Percentiles rank a stretch among this genome's conserved stretches.
These are phyloP conservation scores for Chamaedrilus cognettii DNA, from an alignment of 2,888 invertebrate genomes.

Conservation along the genomic window DNA sequence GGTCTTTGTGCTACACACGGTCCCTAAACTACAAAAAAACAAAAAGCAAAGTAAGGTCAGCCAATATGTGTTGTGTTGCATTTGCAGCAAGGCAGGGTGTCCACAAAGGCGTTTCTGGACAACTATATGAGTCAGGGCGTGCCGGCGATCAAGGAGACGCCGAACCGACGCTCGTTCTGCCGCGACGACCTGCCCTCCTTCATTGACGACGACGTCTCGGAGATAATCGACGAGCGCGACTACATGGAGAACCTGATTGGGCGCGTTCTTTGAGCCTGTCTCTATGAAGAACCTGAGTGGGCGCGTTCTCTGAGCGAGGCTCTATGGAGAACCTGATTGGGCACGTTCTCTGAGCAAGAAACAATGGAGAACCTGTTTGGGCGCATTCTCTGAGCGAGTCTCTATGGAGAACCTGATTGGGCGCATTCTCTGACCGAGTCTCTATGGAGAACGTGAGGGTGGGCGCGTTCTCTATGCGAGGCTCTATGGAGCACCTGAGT, in stretches of 20 bases:
- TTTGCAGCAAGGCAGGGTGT: slow-evolving; percentile 48
- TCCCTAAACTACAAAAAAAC: neutral
- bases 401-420: slow-evolving; percentile 35
- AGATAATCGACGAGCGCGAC: slow-evolving; percentile 37
- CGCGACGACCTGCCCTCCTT: slow-evolving; percentile 32
- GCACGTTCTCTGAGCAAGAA: slow-evolving; percentile 16
- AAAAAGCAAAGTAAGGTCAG: neutral
- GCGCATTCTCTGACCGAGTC: slow-evolving; percentile 17
- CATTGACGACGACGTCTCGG: slow-evolving; percentile 37
- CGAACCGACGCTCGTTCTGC: slow-evolving; percentile 21
- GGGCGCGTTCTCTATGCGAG: too few species aligned
- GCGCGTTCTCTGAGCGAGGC: too few species aligned
- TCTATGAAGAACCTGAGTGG: neutral
- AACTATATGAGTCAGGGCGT: slow-evolving; percentile 19
- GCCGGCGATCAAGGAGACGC: slow-evolving; percentile 15
- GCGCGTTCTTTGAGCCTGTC: slow-evolving; percentile 19
- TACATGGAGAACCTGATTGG: slow-evolving; percentile 35
- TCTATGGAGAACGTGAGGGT: neutral
- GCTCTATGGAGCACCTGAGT: slow-evolving; percentile 34
- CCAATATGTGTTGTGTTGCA: neutral
- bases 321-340: slow-evolving; percentile 35
- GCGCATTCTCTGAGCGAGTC: too few species aligned
- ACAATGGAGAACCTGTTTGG: neutral
- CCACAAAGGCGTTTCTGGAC: slow-evolving; percentile 47
- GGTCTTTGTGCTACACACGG: too few species aligned